Percentiles rank a stretch among this genome's conserved stretches.
These are phyloP conservation scores for Plemyria rubiginata DNA, from an alignment of 2,888 invertebrate genomes.

Conservation along the genomic window DNA sequence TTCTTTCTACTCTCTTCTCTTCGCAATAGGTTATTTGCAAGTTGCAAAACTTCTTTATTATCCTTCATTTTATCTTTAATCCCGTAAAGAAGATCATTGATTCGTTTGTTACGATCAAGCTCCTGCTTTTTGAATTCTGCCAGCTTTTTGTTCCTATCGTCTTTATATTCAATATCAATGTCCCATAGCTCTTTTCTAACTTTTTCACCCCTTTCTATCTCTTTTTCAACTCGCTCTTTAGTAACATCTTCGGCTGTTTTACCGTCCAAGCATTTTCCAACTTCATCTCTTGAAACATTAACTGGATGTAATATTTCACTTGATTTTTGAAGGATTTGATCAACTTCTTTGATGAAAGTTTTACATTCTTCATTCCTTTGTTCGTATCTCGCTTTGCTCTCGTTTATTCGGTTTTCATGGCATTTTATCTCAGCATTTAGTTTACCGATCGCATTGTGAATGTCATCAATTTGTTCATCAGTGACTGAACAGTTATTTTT, in stretches of 20 bases:
- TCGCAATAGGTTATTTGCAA: conserved; percentile 70
- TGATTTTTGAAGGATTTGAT: conserved; percentile 70
- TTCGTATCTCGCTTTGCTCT: conserved; percentile 68
- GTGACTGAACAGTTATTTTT: conserved; percentile 46
- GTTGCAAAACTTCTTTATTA: conserved; percentile 70
- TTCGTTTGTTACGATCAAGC: conserved; percentile 62
- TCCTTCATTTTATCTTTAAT: conserved; percentile 79
- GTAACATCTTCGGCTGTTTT: conserved; percentile 25
- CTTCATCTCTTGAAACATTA: conserved; percentile 34
- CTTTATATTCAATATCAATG: conserved; percentile 52
- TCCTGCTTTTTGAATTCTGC: conserved; percentile 58
- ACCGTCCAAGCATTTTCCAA: conserved; percentile 28
- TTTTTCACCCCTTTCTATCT: conserved; percentile 42
- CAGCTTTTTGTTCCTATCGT: conserved; percentile 52
- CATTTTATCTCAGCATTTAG: conserved; percentile 67
- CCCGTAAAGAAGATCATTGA: conserved; percentile 66
- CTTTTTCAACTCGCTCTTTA: conserved; percentile 23
- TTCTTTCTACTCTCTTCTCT: conserved; percentile 63
- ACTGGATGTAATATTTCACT: conserved; percentile 68
- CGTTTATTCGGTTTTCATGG: conserved; percentile 70
- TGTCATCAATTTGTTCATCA: conserved; percentile 69
- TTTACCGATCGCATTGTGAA: conserved; percentile 67
- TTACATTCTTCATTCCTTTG: conserved; percentile 69
- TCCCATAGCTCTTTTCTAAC: conserved; percentile 65
- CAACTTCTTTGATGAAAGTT: conserved; percentile 73